phyloP scores from a whole-genome alignment of 2,888 invertebrate species.

The Temnothorax rugatulus region DNA sequence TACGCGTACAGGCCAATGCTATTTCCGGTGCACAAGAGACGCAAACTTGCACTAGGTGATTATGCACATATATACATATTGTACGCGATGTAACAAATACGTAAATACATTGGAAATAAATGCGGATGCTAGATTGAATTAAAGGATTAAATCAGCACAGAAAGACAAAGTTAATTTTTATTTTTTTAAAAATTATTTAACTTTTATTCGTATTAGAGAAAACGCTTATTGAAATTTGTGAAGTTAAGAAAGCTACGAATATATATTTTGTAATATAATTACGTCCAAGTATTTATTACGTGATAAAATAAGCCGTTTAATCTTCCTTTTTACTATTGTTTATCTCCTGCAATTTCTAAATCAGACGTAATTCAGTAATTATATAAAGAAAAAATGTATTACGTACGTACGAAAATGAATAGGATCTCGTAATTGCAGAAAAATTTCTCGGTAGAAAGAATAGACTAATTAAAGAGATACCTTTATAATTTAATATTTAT shows the following conservation, averaged over 20 bases:
- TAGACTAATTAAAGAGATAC: not conserved
- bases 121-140: not conserved
- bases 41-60: not conserved
- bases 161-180: not conserved
- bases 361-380: not conserved
- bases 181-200: not conserved
- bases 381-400: not conserved
- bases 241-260: not conserved
- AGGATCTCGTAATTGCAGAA: not conserved
- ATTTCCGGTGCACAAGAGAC: slow-evolving; percentile 30
- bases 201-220: not conserved
- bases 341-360: not conserved
- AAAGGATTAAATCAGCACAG: not conserved
- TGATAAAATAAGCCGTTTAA: not conserved
- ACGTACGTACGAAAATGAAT: not conserved
- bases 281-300: not conserved
- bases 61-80: slow-evolving; percentile 5
- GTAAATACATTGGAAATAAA: not conserved
- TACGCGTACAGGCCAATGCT: not conserved
- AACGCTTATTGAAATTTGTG: not conserved
- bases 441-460: not conserved
- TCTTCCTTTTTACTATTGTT: not conserved
- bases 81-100: not conserved
- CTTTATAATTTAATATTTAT: not conserved
- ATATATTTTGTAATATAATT: not conserved